Base-by-base conservation (phyloP, 1,140 invertebrate genomes). In the Drosophila virilis region DNA sequence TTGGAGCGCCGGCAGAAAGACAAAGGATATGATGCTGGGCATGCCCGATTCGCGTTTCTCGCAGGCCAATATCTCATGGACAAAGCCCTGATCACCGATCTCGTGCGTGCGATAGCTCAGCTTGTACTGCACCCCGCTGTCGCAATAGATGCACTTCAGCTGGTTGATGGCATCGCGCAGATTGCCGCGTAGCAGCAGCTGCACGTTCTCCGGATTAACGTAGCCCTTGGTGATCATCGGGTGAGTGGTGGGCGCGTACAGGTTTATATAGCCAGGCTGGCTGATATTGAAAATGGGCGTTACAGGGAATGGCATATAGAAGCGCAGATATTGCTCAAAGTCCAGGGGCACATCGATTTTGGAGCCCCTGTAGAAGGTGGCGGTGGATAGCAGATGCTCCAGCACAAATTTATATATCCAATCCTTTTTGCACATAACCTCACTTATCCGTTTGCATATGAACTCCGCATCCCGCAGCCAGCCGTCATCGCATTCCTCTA, bases 301-400 rank as follows among this genome's bases (percentile, higher is more conserved):
- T 3, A 81, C 74, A 1, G 68, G 46, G 33, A 81, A 81, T 1
- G 79, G 79, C 78, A 81, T 58, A 0, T 58, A n/a, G 13, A 81
- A 81, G 42, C 78, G 74, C 5, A 81, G 37, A 46, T 81, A 81
- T 22, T 81, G 79, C n/a, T 81, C 79, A 45, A 81, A 81, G 28
- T 77, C 60, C 7, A 81, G 17, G 0, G 79, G 79, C 10, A 81
- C 71, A 42, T 81, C 79, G 4, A 77, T 81, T 12, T 80, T 81
- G 22, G 78, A 77, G 6, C 79, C 79, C 2, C 79, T 33, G 22
- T 81, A 81, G 22, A 81, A 81, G 8, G 79, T 81, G 5, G 79
- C 79, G 0, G 79, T 81, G 60, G 64, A 13, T 8, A 81, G 45
- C 6, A 81, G 51, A 8, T 81, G 35, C 17, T 74, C 32, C 42